Evolutionary conservation across 2,113 vertebrate species (phyloP), one percentile per base, ranked within the genome.

Genomic region (Cettia cetti): DNA sequence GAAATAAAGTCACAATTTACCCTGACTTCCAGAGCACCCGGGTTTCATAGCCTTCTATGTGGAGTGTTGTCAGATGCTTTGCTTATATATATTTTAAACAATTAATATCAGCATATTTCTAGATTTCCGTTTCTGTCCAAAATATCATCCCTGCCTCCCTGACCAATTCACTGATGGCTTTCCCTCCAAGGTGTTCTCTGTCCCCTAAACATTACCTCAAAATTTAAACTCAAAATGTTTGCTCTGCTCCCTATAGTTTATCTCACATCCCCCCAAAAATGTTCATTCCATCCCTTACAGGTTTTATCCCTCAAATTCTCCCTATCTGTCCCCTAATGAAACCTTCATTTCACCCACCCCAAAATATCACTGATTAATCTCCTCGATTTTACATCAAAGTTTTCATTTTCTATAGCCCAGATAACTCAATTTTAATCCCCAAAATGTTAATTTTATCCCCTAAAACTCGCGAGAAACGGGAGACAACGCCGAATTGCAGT

Each of bases 141-240:
- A 86, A 13, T 33, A 26, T 6, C 37, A 68, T 2, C 16, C 5
- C 26, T n/a, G 52, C 1, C 6, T 17, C 17, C 35, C 21, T 31
- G 17, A 68, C 3, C 7, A 50, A 14, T 18, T 22, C 63, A 12
- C 9, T 8, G 33, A 33, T 33, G 37, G 14, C 2, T 61, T 52
- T 52, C 33, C 13, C 27, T 63, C 33, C 56, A 26, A 53, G 5
- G 6, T 52, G 16, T 31, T 30, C 31, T 44, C 21, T 44, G 21
- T 60, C 37, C 7, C 27, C 12, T 17, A 8, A 0, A n/a, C 2
- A n/a, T 40, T 20, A 40, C 8, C 8, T 17, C 21, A 5, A 0
- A 52, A 37, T 86, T 59, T 18, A 60, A 77, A 44, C 7, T 3
- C 44, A 33, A 68, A 52, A 52, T 42, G 1, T 52, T 77, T 9